Evolutionary conservation across 2,113 vertebrate species (phyloP).

Genomic region (Nyctibius bracteatus): DNA sequence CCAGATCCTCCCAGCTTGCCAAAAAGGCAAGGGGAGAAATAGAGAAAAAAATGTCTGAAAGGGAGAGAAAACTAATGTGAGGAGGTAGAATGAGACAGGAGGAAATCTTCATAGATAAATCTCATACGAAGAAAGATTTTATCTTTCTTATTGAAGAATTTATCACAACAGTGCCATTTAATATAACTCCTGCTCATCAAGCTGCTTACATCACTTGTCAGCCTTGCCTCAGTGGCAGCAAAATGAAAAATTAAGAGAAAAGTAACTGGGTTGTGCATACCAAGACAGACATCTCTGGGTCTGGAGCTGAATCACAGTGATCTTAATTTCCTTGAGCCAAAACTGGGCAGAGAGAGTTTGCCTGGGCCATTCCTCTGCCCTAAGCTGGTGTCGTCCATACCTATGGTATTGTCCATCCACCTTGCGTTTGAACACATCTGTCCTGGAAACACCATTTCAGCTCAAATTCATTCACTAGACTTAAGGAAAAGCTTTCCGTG

Average conservation of each 20-base stretch:
- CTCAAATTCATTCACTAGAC: neutral
- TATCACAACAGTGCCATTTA: constrained; percentile 31
- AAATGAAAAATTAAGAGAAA: constrained; percentile 3
- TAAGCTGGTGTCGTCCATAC: neutral
- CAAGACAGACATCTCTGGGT: neutral
- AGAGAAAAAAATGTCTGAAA: neutral
- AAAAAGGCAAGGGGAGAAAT: neutral
- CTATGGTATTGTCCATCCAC: neutral
- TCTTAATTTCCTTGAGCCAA: neutral
- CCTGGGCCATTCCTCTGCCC: neutral
- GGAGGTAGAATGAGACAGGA: neutral
- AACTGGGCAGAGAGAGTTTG: neutral
- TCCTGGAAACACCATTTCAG: neutral
- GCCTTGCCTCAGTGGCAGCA: neutral
- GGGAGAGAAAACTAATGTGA: neutral
- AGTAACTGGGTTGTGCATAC: neutral
- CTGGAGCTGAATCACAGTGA: neutral
- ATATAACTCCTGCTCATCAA: constrained; percentile 24
- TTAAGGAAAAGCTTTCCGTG: neutral
- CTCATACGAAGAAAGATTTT: constrained; percentile 27
- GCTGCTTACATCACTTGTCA: constrained; percentile 20
- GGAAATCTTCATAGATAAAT: neutral
- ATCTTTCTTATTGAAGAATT: constrained; percentile 52
- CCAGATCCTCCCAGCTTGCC: neutral
- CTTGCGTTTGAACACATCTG: neutral